phyloP scores from a whole-genome alignment of 2,797 vertebrate species.

The Coregonus ussuriensis region DNA sequence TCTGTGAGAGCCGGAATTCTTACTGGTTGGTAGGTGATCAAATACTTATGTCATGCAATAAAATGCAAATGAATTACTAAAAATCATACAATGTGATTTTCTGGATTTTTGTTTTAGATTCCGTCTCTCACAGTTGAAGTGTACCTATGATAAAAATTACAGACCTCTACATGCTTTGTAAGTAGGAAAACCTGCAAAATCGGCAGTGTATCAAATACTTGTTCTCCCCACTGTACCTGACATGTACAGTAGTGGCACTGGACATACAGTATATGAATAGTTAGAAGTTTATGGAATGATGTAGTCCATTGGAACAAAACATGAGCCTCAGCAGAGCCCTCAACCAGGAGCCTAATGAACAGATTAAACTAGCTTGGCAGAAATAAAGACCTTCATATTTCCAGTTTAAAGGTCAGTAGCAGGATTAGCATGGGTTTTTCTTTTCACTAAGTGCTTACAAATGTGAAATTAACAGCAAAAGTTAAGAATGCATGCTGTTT shows the following conservation, averaged over 20 bases:
- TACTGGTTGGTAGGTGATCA: too few species aligned
- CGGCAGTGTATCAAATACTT: too few species aligned
- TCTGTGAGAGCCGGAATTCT: too few species aligned
- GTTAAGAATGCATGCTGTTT: constrained; percentile 75
- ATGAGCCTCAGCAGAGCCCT: constrained; percentile 28
- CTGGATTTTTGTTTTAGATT: too few species aligned
- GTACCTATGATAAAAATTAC: too few species aligned
- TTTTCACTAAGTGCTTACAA: constrained; percentile 47
- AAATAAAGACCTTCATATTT: neutral
- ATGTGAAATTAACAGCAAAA: constrained; percentile 61
- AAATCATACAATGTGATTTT: too few species aligned
- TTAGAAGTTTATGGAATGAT: constrained; percentile 33
- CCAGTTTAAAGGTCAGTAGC: constrained; percentile 37
- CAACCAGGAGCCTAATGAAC: constrained; percentile 22
- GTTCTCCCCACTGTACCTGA: neutral
- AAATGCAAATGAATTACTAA: too few species aligned
- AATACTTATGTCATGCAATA: too few species aligned
- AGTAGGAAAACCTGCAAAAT: too few species aligned
- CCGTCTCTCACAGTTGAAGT: too few species aligned
- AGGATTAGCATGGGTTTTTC: neutral
- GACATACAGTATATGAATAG: constrained; percentile 16
- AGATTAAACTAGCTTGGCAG: too few species aligned
- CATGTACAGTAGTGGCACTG: constrained; percentile 29
- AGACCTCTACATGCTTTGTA: too few species aligned
- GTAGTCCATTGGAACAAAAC: neutral